Base-by-base conservation (phyloP, 2,113 vertebrate genomes). In the Trinectes maculatus region DNA sequence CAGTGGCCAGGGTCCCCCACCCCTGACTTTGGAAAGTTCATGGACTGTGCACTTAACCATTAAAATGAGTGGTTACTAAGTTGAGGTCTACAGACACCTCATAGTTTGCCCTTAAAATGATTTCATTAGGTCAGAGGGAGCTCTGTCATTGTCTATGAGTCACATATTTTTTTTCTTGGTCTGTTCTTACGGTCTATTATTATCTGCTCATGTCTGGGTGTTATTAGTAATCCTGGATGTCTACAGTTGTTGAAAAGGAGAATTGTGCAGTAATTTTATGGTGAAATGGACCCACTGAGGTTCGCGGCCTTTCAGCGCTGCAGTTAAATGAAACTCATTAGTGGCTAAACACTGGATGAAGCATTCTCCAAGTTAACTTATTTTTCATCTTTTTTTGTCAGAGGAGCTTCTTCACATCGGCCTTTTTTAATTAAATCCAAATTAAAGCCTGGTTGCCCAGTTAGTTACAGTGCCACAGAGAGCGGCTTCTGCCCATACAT, bases 281-380 rank as follows among this genome's bases (percentile, higher is more conserved):
- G 65, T 74, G 31, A 79, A 44, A 62, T 53, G 52, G 68, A 77
- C 40, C 61, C 54, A 65, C 28, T 74, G 53, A 60, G 37, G 74
- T 83, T 75, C 52, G 59, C 79, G 82, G 85, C 79, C 85, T 88
- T 90, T 83, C 40, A 54, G 53, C 22, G 39, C 63, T 71, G 64
- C 25, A 37, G 72, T 78, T 80, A 85, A 80, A 85, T 85, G 25
- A 78, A 78, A 83, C 70, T 83, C 84, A 81, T 81, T 76, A 85
- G 82, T 12, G 52, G 60, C 70, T 57, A 80, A 79, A 85, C 43
- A 52, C 72, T 72, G 15, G 12, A 51, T 72, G 69, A 83, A 57
- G 52, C 36, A 82, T 71, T 57, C 72, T 56, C 73, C 28, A 13
- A 67, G 47, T 73, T 83, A 61, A 72, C 71, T n/a, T 61, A 51